These are phyloP conservation scores for Aurelia aurita complex sp. Pacific DNA, from an alignment of 30 jellyfish, hydroid and myxozoan genomes.

Conservation along the genomic window DNA sequence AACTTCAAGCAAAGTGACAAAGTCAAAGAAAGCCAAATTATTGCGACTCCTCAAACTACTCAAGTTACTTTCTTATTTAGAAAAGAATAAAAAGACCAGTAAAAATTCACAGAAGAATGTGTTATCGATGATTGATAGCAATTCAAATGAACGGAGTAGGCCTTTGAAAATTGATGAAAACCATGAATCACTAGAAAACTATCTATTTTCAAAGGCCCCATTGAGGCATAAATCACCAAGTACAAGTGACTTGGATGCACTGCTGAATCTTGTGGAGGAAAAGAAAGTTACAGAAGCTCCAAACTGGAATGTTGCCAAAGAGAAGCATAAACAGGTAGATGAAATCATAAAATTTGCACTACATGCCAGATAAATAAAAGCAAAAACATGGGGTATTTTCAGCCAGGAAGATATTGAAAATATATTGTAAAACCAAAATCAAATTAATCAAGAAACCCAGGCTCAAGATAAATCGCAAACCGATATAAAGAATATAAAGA, in stretches of 20 bases:
- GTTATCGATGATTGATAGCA: neutral
- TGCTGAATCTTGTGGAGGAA: conserved; percentile 17
- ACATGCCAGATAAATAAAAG: too few relatives aligned
- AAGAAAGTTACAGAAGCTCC: conserved; percentile 12
- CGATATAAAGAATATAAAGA: too few relatives aligned
- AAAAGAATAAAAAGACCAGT: conserved; percentile 11
- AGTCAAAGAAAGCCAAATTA: conserved; percentile 29
- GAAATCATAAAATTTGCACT: too few relatives aligned
- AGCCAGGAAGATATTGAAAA: too few relatives aligned
- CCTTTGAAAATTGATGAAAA: conserved; percentile 4
- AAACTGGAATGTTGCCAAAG: too few relatives aligned
- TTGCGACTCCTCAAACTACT: conserved; percentile 35
- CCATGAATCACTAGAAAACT: neutral
- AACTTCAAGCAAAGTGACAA: neutral
- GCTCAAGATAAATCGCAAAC: too few relatives aligned
- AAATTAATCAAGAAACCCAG: too few relatives aligned
- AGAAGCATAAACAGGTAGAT: too few relatives aligned
- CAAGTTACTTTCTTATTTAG: conserved; percentile 45
- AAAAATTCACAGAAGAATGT: neutral
- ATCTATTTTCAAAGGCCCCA: neutral
- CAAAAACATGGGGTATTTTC: too few relatives aligned
- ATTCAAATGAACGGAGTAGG: neutral
- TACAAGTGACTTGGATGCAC: conserved; percentile 44
- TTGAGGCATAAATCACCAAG: conserved; percentile 9
- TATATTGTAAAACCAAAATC: too few relatives aligned